These are phyloP conservation scores for Emydura subglobosa DNA, from an alignment of 2,113 vertebrate species.

Conservation along the genomic window DNA sequence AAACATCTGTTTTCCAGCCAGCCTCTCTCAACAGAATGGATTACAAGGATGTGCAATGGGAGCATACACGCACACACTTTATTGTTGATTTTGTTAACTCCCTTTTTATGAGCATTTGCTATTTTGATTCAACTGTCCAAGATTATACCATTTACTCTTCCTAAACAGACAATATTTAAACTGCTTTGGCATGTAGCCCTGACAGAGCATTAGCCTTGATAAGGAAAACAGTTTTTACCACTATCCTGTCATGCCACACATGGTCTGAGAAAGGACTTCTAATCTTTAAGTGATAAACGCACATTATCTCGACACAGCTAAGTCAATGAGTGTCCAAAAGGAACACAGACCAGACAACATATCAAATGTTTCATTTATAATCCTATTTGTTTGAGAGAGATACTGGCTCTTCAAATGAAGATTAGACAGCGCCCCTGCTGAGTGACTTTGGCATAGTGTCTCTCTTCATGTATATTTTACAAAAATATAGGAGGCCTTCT, in stretches of 20 bases:
- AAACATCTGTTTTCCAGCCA: no score
- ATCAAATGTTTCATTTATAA: neutral
- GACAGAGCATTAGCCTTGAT: neutral
- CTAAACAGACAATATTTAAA: neutral
- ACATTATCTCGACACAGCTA: neutral
- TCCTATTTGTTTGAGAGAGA: neutral
- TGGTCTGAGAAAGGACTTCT: neutral
- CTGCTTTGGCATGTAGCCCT: neutral
- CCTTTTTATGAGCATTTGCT: neutral
- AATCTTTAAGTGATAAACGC: neutral
- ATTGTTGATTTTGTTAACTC: neutral
- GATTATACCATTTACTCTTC: neutral
- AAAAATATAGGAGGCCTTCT: accelerated
- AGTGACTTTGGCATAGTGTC: neutral
- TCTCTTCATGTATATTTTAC: neutral
- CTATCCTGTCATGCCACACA: neutral
- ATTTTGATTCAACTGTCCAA: neutral
- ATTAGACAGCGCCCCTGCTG: neutral
- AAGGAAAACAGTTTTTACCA: neutral
- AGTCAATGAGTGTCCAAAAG: neutral
- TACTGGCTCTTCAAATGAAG: neutral
- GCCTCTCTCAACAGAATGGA: neutral
- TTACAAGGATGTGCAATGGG: neutral
- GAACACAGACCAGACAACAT: neutral
- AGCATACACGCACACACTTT: neutral